Percentiles rank a stretch among this genome's conserved stretches.
Evolutionary conservation across 2,113 vertebrate genomes (phyloP).

Genomic region (Fregata magnificens): DNA sequence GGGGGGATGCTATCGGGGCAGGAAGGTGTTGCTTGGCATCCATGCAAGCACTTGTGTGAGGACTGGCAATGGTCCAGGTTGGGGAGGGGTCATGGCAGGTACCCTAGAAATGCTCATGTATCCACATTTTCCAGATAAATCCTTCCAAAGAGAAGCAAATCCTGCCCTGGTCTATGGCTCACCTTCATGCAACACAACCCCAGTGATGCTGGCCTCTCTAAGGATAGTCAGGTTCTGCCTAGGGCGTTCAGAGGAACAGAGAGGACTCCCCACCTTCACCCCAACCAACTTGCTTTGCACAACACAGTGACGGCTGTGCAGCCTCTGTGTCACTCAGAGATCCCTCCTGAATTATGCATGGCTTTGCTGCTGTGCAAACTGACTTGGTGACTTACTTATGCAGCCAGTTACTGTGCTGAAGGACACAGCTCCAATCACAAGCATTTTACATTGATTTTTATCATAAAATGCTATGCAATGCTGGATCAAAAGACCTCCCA

Average conservation of each 20-base stretch:
- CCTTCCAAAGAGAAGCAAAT: neutral
- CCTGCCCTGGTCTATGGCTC: neutral
- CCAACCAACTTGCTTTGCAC: neutral
- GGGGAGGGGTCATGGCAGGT: neutral
- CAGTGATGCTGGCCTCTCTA: neutral
- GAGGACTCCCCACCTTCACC: neutral
- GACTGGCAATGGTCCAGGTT: neutral
- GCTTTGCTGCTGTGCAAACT: neutral
- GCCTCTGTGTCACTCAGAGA: neutral
- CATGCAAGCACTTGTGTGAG: accelerated
- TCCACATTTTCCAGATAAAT: neutral
- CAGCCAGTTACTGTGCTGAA: neutral
- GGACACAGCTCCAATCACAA: neutral
- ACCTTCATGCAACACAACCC: neutral
- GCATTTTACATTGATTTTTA: neutral
- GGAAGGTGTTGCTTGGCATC: neutral
- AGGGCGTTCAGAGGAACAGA: too few species aligned
- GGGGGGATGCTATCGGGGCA: neutral
- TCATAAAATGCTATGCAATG: neutral
- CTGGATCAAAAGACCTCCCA: neutral
- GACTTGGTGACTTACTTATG: neutral
- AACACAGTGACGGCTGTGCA: accelerated
- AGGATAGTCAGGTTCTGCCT: neutral
- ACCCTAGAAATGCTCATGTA: accelerated
- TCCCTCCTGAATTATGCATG: neutral